phyloP scores from a whole-genome alignment of 1,140 invertebrate genomes.

The Drosophila subobscura region DNA sequence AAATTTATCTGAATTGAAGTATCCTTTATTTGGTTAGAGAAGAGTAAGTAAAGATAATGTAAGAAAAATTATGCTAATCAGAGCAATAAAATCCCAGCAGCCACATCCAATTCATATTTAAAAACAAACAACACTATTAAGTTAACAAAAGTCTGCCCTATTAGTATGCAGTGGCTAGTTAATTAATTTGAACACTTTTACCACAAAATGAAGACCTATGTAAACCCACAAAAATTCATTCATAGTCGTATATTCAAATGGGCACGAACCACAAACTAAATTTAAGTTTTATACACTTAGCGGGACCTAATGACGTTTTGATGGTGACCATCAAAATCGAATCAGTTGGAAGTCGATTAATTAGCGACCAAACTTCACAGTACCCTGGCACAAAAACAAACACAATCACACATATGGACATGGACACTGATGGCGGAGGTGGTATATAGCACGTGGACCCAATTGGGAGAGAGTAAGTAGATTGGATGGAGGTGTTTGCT shows the following conservation, averaged over 20 bases:
- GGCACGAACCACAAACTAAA: constrained; percentile 38
- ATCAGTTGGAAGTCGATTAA: constrained; percentile 81
- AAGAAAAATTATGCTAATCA: background rate
- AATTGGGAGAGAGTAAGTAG: constrained; percentile 29
- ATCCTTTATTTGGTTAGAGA: too few species aligned
- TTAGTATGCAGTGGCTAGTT: constrained; percentile 31
- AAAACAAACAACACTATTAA: constrained; percentile 1
- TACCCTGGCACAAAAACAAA: constrained; percentile 4
- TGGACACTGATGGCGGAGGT: constrained; percentile 25
- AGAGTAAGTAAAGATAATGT: background rate
- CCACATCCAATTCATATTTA: constrained; percentile 8
- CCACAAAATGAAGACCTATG: constrained; percentile 10
- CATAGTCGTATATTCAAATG: constrained; percentile 25
- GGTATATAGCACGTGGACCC: constrained; percentile 62
- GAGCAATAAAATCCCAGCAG: background rate
- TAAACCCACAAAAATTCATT: constrained; percentile 26
- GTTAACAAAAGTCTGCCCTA: constrained; percentile 11
- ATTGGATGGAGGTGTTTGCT: constrained; percentile 20
- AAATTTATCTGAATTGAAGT: too few species aligned
- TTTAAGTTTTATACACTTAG: constrained; percentile 71
- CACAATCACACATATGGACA: constrained; percentile 10
- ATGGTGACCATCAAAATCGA: constrained; percentile 78
- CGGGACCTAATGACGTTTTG: constrained; percentile 71
- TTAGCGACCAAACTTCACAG: constrained; percentile 45
- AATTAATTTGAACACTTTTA: constrained; percentile 49